Evolutionary conservation across 2,888 invertebrate species (phyloP), one percentile per base, ranked within the genome.

Genomic region (Drosophila hamatofila): DNA sequence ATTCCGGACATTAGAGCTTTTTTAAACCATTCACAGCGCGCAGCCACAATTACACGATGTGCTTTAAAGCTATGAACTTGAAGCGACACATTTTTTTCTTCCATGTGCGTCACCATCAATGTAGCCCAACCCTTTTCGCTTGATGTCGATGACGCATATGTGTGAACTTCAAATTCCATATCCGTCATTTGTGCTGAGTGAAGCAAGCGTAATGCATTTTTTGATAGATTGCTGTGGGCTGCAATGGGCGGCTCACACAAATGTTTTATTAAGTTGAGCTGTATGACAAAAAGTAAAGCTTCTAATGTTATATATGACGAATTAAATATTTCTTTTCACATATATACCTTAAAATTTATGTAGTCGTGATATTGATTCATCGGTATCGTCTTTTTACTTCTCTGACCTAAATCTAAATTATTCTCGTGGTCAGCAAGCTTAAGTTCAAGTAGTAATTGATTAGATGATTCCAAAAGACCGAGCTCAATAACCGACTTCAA

Each of bases 1-100:
- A 96, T 96, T 56, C 96, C 96, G 55, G 95, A 95, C 49, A 95
- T 93, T 18, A 96, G 91, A 1, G 96, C 96, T 78, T 95, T 93
- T 54, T 95, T 93, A 89, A 96, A 95, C 95, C 95, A 96, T 89
- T 95, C 95, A 92, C 95, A 96, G 67, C 91, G 87, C 1, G 95
- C 93, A 5, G 96, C 95, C 16, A 96, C 94, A 67, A 96, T 94
- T 14, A 95, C 95, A 64, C 95, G 93, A 91, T 96, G 96, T 1
- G 95, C 94, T 71, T 93, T 93, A 74, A 94, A 93, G 49, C 92
- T 93, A 73, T 93, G 93, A 59, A 91, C 82, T 52, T 92, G 90
- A 44, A 84, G 18, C 21, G 48, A n/a, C 4, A n/a, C 2, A 21
- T 21, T 27, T 48, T 27, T 48, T n/a, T 9, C n/a, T 11, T 48